Conservation (phyloP, 2,797 vertebrate species). For the Sebastes nivosus region DNA sequence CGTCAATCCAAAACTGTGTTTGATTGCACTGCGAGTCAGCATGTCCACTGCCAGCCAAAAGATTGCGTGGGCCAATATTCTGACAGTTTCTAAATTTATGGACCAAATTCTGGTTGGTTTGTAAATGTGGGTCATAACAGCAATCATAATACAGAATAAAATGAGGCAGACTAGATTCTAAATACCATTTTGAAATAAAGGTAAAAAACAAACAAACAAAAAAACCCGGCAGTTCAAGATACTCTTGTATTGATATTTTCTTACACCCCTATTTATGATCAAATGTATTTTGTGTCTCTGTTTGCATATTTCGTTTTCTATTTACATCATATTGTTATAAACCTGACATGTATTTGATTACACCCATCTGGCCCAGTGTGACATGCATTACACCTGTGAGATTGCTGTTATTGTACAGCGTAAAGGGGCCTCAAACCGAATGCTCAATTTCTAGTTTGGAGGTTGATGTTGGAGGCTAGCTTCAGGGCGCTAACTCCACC, state of each 20-base stretch:
- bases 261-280: neutral
- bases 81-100: neutral
- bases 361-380: neutral
- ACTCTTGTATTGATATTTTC: no score
- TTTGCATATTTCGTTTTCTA: neutral
- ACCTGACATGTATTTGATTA: neutral
- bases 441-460: neutral
- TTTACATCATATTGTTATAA: neutral
- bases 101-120: neutral
- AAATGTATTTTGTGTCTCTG: neutral
- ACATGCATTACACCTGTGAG: neutral
- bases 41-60: neutral
- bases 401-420: neutral
- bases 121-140: neutral
- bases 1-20: neutral
- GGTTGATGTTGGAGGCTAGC: neutral
- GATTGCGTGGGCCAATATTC: neutral
- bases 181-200: neutral
- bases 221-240: no score
- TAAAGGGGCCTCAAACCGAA: neutral
- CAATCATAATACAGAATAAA: neutral
- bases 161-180: neutral
- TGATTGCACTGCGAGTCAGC: neutral
- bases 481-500: neutral
- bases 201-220: no score